Evolutionary conservation across 1,140 invertebrate genomes (phyloP).

Genomic region (Caenorhabditis tropicalis): DNA sequence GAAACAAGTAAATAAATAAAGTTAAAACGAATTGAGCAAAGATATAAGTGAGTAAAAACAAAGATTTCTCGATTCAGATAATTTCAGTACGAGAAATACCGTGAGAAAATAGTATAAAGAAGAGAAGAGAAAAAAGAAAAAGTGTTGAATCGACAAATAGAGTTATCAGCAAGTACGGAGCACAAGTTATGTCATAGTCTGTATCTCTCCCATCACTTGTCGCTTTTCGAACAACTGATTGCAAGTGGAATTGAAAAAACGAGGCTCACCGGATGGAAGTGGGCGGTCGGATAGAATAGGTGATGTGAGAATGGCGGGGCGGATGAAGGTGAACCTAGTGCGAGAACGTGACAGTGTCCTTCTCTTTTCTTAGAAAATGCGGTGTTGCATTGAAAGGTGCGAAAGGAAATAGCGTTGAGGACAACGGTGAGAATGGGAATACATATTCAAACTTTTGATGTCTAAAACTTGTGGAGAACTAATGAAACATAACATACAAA

Average conservation of each 20-base stretch:
- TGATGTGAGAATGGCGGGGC: background rate
- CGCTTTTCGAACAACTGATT: slow-evolving; percentile 36
- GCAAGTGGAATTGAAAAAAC: slow-evolving; percentile 29
- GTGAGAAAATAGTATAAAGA: background rate
- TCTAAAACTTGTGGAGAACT: too few relatives aligned
- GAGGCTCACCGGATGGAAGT: slow-evolving; percentile 26
- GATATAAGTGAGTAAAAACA: background rate
- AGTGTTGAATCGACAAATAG: background rate
- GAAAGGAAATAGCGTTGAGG: background rate
- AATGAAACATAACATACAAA: too few relatives aligned
- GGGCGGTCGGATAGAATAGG: slow-evolving; percentile 5
- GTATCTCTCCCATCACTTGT: slow-evolving; percentile 40
- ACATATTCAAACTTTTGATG: background rate
- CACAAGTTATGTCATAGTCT: slow-evolving; percentile 45
- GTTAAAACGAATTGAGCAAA: background rate
- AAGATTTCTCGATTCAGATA: background rate
- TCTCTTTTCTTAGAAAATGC: too few relatives aligned
- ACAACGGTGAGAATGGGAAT: background rate
- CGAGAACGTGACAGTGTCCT: background rate
- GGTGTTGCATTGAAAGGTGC: background rate
- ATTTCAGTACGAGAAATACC: background rate
- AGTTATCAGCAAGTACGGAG: slow-evolving; percentile 41
- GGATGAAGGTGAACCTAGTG: background rate
- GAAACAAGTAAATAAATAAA: background rate
- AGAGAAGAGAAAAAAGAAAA: background rate